phyloP scores from a whole-genome alignment of 2,888 invertebrate genomes.

The Eristalinus sepulchralis region DNA sequence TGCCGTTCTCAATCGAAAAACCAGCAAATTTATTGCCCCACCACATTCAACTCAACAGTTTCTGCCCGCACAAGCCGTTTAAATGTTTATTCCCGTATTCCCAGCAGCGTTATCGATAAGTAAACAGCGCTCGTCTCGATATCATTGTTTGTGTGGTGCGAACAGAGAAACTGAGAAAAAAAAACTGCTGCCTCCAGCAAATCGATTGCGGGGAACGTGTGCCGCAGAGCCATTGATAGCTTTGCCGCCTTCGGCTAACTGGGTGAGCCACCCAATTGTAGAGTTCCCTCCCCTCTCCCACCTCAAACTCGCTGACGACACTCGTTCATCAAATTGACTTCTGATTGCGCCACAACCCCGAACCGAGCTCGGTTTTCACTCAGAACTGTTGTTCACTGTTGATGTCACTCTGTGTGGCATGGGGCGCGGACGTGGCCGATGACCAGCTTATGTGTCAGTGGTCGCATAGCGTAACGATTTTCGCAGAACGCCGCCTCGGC shows the following conservation, averaged over 20 bases:
- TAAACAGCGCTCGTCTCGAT: background rate
- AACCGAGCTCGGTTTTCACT: background rate
- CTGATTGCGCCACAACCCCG: background rate
- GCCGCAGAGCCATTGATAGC: background rate
- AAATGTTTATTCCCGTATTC: background rate
- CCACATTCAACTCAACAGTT: background rate
- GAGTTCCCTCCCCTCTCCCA: background rate
- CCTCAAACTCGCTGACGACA: background rate
- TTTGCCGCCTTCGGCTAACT: background rate
- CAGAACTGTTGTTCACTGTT: background rate
- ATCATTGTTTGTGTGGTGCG: background rate
- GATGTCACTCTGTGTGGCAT: background rate
- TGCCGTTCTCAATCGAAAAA: background rate
- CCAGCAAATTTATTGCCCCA: background rate
- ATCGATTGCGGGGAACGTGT: background rate
- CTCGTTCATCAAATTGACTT: background rate
- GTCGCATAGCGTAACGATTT: background rate
- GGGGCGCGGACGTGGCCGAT: background rate
- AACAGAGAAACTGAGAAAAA: background rate
- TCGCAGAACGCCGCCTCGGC: background rate
- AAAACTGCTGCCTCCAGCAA: background rate
- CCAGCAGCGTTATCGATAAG: background rate
- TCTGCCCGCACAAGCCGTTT: background rate
- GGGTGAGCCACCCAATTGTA: background rate
- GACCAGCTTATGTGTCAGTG: background rate